These are phyloP conservation scores for Moxostoma hubbsi DNA, from an alignment of 2,797 vertebrate genomes.

Conservation along the genomic window DNA sequence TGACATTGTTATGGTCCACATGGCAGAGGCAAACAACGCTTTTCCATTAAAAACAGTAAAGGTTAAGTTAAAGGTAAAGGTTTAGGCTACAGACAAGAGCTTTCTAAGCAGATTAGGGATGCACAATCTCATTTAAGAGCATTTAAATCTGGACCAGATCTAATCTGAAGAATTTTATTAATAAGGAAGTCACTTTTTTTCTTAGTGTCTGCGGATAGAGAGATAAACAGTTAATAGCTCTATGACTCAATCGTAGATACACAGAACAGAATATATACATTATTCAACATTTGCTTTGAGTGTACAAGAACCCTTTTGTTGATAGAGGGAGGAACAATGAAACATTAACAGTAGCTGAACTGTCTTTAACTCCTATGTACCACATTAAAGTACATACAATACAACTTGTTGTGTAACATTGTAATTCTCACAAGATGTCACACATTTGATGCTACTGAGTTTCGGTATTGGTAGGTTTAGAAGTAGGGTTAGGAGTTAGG, in stretches of 20 bases:
- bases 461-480: too few species aligned
- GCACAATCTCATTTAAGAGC: neutral
- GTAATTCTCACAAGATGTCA: too few species aligned
- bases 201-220: neutral
- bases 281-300: neutral
- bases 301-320: too few species aligned
- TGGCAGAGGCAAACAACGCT: neutral
- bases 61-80: neutral
- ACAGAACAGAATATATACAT: neutral
- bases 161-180: conserved; percentile 16
- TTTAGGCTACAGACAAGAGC: neutral
- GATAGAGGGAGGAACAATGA: too few species aligned
- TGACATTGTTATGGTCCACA: neutral
- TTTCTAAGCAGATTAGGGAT: neutral
- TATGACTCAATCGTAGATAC: neutral
- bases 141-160: neutral
- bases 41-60: too few species aligned
- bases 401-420: too few species aligned
- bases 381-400: too few species aligned
- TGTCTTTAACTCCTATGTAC: too few species aligned
- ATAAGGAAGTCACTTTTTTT: neutral
- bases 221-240: neutral
- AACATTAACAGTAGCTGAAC: too few species aligned
- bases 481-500: too few species aligned
- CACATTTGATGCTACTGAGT: too few species aligned